phyloP scores from a whole-genome alignment of 2,113 vertebrate genomes.

The Macquaria ambigua region DNA sequence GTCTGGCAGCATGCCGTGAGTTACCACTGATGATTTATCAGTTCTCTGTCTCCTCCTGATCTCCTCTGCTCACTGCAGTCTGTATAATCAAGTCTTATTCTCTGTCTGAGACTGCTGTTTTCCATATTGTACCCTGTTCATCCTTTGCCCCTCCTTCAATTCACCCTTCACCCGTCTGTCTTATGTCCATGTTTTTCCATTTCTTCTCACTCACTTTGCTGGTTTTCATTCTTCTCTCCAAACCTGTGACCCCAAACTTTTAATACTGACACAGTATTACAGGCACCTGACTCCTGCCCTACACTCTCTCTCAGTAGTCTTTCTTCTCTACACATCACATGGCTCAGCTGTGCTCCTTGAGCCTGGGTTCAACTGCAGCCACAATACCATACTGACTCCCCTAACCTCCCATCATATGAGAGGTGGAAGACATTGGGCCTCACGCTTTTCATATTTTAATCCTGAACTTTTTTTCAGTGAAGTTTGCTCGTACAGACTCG shows the following conservation, averaged over 20 bases:
- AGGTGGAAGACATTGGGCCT: too few relatives aligned
- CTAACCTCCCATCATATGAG: too few relatives aligned
- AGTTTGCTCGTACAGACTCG: not conserved
- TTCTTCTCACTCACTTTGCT: not conserved
- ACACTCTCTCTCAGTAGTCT: not conserved
- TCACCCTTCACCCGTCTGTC: not conserved
- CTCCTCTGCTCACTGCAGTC: conserved; percentile 2
- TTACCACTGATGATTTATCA: conserved; percentile 42
- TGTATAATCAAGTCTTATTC: conserved; percentile 2
- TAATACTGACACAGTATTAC: too few relatives aligned
- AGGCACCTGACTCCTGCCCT: not conserved
- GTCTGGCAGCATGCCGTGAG: conserved; percentile 92
- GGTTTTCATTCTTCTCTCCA: not conserved
- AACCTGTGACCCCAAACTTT: not conserved
- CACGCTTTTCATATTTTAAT: not conserved
- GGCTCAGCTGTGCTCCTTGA: not conserved
- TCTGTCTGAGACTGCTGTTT: not conserved
- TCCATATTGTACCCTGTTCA: not conserved
- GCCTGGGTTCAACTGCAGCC: not conserved
- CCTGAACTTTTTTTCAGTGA: not conserved
- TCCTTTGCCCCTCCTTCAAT: not conserved
- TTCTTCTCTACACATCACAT: not conserved
- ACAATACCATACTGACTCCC: not conserved
- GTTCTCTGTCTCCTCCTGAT: not conserved
- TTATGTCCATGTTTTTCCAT: not conserved